Evolutionary conservation across 2,797 vertebrate species (phyloP), one percentile per base, ranked within the genome.

Genomic region (Lepidocolaptes lacrymiger): DNA sequence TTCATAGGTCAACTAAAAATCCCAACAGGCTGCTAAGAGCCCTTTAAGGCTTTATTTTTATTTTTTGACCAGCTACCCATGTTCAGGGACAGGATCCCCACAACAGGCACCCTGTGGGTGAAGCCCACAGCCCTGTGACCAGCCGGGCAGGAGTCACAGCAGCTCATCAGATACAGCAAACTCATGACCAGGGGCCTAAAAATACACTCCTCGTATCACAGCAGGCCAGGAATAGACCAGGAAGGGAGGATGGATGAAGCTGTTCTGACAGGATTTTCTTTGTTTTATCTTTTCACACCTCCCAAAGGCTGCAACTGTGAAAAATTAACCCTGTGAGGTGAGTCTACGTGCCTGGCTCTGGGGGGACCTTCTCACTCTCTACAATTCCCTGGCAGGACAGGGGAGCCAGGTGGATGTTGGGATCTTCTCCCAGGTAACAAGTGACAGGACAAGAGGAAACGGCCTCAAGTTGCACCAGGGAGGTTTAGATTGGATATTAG

Each of bases 181-280:
- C 97, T 97, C 94, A 97, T 98, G 98, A 98, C 91, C 97, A 87
- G 34, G 56, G 46, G 93, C 86, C 98, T 97, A 98, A 98, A 98
- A 98, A 98, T 98, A 98, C 93, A 34, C 56, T 41, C 88, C 88
- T 64, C 76, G 86, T 97, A 97, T 97, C 95, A 91, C 61, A 41
- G 83, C 96, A 72, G 95, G 96, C 97, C 96, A 97, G 97, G 96
- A 97, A 97, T 90, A 97, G 96, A 91, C 61, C 67, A 1, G 37
- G 56, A 48, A 79, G 17, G 36, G 74, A 51, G 34, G 32, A 49
- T 15, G 63, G 87, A 74, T 20, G 56, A 36, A 83, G 71, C 43
- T 6, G 1, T 22, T 46, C 55, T 73, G 71, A 84, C 55, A 48
- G 64, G 46, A 75, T 93, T 85, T 79, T 51, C 90, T 88, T 84